phyloP scores from a whole-genome alignment of 2,888 invertebrate genomes.

The Mongoloraphidia duomilia region DNA sequence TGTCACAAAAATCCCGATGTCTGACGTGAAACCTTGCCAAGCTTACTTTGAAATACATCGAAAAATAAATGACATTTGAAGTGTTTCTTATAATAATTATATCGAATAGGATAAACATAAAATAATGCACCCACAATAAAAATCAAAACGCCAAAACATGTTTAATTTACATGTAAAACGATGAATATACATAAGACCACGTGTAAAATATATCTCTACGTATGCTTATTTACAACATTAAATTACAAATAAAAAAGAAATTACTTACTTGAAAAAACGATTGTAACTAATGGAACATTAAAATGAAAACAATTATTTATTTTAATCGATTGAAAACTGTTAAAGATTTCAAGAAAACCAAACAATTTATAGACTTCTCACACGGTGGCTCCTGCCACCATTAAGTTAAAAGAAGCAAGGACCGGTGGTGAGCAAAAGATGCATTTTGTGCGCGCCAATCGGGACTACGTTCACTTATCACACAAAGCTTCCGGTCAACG shows the following conservation, averaged over 20 bases:
- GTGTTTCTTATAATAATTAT: no score
- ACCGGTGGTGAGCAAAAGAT: conserved; percentile 1
- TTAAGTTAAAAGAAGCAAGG: conserved; percentile 5
- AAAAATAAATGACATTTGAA: no score
- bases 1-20: background rate
- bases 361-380: background rate
- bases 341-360: background rate
- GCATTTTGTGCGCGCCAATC: conserved; percentile 7
- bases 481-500: background rate
- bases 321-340: background rate
- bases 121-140: no score
- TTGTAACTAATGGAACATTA: conserved; percentile 3
- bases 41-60: background rate
- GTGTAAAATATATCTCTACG: conserved; percentile 2
- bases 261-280: conserved; percentile 5
- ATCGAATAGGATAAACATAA: no score
- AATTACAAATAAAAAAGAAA: background rate
- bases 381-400: conserved; percentile 7
- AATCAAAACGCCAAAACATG: no score
- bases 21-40: background rate
- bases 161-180: background rate
- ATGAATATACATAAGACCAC: conserved; percentile 3
- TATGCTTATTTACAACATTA: background rate
- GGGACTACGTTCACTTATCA: background rate
- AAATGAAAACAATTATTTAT: conserved; percentile 1